Evolutionary conservation across 2,113 vertebrate species (phyloP).

Genomic region (Eubucco bourcierii): DNA sequence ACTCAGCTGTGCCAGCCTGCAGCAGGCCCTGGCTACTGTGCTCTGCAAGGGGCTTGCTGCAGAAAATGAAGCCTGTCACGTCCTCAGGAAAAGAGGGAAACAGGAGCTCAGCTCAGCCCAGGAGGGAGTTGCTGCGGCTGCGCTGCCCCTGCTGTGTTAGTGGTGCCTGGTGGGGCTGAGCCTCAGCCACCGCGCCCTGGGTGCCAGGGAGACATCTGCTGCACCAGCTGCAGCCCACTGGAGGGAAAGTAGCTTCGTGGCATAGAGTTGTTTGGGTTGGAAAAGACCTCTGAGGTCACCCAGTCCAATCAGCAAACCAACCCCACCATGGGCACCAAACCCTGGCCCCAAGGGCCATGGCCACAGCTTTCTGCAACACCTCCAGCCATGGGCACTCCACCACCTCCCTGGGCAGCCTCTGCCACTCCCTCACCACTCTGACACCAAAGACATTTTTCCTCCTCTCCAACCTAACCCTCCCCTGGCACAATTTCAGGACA

Average conservation of each 20-base stretch:
- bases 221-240: not conserved
- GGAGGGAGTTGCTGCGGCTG: not conserved
- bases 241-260: not conserved
- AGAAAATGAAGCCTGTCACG: not conserved
- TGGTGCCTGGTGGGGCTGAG: fast-evolving
- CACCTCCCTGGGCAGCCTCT: too few relatives aligned
- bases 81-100: not conserved
- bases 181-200: not conserved
- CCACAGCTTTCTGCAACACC: too few relatives aligned
- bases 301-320: too few relatives aligned
- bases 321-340: too few relatives aligned
- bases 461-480: too few relatives aligned
- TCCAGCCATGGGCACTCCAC: too few relatives aligned
- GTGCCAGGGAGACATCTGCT: not conserved
- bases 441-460: too few relatives aligned
- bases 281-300: too few relatives aligned
- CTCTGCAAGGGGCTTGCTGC: slow-evolving; percentile 7
- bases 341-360: too few relatives aligned
- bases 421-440: too few relatives aligned
- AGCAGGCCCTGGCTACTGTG: slow-evolving; percentile 30
- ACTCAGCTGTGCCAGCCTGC: slow-evolving; percentile 39
- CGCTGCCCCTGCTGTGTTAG: not conserved
- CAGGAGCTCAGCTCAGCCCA: not conserved
- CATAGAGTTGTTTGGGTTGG: too few relatives aligned
- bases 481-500: too few relatives aligned